Evolutionary conservation across 2,113 vertebrate genomes (phyloP), one percentile per base, ranked within the genome.

Genomic region (Elephas maximus): DNA sequence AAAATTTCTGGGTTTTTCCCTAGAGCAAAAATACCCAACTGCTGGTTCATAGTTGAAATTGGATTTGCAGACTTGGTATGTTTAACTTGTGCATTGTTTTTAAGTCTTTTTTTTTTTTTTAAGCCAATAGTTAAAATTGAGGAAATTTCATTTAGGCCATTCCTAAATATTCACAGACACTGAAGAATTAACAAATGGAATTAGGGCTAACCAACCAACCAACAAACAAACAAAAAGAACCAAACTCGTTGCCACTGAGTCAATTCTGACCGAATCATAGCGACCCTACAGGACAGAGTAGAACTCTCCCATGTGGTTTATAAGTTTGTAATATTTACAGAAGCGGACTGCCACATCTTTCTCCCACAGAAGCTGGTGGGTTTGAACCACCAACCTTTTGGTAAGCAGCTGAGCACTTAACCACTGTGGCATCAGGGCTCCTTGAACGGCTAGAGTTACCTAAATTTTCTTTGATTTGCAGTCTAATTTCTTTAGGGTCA

Each of bases 71-170:
- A 53, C 15, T 20, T 65, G 8, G 30, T 60, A 76, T 12, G 5
- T 69, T 33, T 76, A 53, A n/a, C 57, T 17, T 30, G 23, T 21
- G 18, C 37, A 41, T 63, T 93, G 62, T 80, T 73, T 53, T 73
- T 80, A 48, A 74, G 77, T 12, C 37, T 37, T 37, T 37, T 37
- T 37, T 37, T 37, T 53, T 18, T 48, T 90, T 93, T 90, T 81
- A 2, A 76, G 48, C 9, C 57, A 76, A 76, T 8, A 65, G 21
- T 51, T 62, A 44, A 60, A 48, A 67, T 2, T 87, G n/a, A 45
- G 57, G 37, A 81, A 83, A 71, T 69, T 62, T 96, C 20, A 88
- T 88, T 63, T 87, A 23, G 44, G 88, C 21, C 12, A 88, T 88
- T 15, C 44, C 26, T 44, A 57, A 53, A 41, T 83, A 78, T 45